Evolutionary conservation across 2,888 invertebrate genomes (phyloP).

Genomic region (Luperina testacea): DNA sequence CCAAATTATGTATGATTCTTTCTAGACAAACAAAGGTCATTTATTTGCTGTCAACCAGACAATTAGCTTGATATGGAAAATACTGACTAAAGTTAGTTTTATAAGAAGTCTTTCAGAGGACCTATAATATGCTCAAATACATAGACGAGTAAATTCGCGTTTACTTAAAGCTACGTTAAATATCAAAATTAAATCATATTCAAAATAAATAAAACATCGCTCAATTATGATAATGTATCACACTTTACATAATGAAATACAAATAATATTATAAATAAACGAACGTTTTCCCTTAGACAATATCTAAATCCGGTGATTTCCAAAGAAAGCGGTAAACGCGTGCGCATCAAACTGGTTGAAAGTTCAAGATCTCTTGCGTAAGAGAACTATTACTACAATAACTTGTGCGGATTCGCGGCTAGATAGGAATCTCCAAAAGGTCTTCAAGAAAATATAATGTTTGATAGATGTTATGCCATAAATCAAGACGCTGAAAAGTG

Average conservation of each 20-base stretch:
- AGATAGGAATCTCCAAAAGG: not conserved
- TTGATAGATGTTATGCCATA: not conserved
- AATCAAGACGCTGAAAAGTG: not conserved
- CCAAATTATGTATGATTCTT: not conserved
- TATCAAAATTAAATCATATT: not conserved
- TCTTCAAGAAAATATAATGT: not conserved
- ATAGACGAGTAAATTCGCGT: too few relatives aligned
- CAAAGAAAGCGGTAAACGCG: slow-evolving; percentile 59
- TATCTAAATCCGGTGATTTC: slow-evolving; percentile 39
- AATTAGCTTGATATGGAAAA: not conserved
- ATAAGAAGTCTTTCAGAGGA: not conserved
- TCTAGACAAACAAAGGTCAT: not conserved
- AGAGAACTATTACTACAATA: slow-evolving; percentile 23
- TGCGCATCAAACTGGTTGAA: slow-evolving; percentile 53
- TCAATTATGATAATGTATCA: slow-evolving; percentile 37
- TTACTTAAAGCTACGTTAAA: not conserved
- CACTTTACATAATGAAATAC: slow-evolving; percentile 37
- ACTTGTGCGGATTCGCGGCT: slow-evolving; percentile 1
- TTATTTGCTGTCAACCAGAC: not conserved
- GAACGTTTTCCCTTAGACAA: slow-evolving; percentile 43
- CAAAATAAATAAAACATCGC: slow-evolving; percentile 21
- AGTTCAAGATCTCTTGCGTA: slow-evolving; percentile 56
- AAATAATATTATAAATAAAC: slow-evolving; percentile 34
- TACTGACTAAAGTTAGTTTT: not conserved
- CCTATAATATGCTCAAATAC: not conserved